Conservation (phyloP, 92 coral and sea anemone species). For the Siderastrea siderea region DNA sequence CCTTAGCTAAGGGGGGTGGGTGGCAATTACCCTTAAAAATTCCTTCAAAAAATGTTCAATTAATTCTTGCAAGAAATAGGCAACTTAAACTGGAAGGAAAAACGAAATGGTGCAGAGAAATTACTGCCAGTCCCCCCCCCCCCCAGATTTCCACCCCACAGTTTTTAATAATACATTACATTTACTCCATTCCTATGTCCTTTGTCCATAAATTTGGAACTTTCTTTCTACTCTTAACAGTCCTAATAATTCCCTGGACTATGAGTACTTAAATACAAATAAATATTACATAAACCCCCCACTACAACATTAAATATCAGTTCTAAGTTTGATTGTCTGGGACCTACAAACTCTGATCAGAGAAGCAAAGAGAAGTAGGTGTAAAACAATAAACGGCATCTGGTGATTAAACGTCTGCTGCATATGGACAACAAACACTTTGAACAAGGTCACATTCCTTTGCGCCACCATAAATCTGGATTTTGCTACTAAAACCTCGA, state of each 20-base stretch:
- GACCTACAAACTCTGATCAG: not conserved
- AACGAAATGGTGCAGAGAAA: not conserved
- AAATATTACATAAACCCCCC: slow-evolving; percentile 30
- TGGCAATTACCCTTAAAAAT: not conserved
- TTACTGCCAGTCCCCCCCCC: not conserved
- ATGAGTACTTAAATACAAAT: slow-evolving; percentile 38
- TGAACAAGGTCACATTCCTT: no score
- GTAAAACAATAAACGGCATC: not conserved
- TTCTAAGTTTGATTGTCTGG: not conserved
- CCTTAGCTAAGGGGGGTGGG: not conserved
- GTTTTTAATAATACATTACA: not conserved
- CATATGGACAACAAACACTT: no score
- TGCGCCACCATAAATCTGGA: no score
- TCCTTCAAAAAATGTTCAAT: not conserved
- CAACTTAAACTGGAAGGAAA: not conserved
- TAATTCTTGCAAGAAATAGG: not conserved
- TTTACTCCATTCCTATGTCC: not conserved
- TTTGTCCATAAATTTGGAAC: slow-evolving; percentile 24
- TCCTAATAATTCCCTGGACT: slow-evolving; percentile 16
- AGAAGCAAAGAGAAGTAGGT: not conserved
- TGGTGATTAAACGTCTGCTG: not conserved
- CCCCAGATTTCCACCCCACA: not conserved
- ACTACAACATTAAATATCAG: slow-evolving; percentile 18
- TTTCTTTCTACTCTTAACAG: slow-evolving; percentile 4
- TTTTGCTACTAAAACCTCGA: no score